phyloP scores from a whole-genome alignment of 2,113 vertebrate species.

The Archilochus colubris region DNA sequence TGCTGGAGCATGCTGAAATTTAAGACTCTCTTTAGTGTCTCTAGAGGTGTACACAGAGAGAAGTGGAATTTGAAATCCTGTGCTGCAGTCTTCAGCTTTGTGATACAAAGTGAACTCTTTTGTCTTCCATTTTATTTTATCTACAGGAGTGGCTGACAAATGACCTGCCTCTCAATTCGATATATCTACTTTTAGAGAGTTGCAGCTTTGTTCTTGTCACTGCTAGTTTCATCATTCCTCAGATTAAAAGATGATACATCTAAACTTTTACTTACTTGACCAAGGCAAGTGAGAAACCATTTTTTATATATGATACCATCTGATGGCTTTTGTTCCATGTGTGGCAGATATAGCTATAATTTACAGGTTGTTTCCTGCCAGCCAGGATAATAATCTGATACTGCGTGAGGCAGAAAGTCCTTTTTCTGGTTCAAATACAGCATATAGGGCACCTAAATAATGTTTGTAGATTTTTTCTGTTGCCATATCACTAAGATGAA shows the following conservation, averaged over 20 bases:
- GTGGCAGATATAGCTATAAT: not conserved
- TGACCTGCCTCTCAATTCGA: constrained; percentile 1
- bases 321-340: constrained; percentile 7
- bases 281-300: not conserved
- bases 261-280: constrained; percentile 21
- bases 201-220: constrained; percentile 33
- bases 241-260: constrained; percentile 47
- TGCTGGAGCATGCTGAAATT: not conserved
- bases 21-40: not conserved
- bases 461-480: not conserved
- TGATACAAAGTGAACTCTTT: not conserved
- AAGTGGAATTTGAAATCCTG: not conserved
- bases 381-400: not conserved
- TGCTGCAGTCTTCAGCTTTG: not conserved
- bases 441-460: not conserved
- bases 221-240: constrained; percentile 12
- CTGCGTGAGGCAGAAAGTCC: not conserved
- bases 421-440: not conserved
- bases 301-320: constrained; percentile 20
- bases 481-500: not conserved
- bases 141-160: constrained; percentile 6
- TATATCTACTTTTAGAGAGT: constrained; percentile 7
- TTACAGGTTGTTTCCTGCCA: constrained; percentile 5
- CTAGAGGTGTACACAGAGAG: not conserved
- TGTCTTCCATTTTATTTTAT: not conserved